These are phyloP conservation scores for Pholis gunnellus DNA, from an alignment of 2,113 vertebrate species.

Conservation along the genomic window DNA sequence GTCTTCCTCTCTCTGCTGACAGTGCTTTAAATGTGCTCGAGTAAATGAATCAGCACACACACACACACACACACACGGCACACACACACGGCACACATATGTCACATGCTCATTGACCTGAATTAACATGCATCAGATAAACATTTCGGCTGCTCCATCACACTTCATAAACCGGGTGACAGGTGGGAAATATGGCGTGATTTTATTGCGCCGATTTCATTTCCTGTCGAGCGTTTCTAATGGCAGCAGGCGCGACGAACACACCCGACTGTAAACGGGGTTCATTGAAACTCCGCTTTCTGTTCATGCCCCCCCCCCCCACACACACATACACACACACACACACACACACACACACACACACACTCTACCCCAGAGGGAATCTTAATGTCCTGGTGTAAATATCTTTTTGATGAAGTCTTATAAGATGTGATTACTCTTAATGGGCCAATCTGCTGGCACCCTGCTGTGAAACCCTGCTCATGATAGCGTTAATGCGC, in stretches of 20 bases:
- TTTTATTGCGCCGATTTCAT: slow-evolving; percentile 37
- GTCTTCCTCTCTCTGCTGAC: not conserved
- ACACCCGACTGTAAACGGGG: slow-evolving; percentile 14
- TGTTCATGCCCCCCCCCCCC: slow-evolving; percentile 7
- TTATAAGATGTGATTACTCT: slow-evolving; percentile 56
- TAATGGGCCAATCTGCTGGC: slow-evolving; percentile 67
- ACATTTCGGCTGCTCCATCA: slow-evolving; percentile 36
- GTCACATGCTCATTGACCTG: slow-evolving; percentile 40
- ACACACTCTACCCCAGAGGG: too few species aligned
- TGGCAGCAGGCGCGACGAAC: not conserved
- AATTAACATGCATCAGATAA: slow-evolving; percentile 53
- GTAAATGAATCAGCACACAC: slow-evolving; percentile 23
- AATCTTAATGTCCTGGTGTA: slow-evolving; percentile 38
- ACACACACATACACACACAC: too few species aligned
- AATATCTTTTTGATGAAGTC: slow-evolving; percentile 63
- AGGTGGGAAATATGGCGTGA: slow-evolving; percentile 39
- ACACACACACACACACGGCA: slow-evolving; percentile 3
- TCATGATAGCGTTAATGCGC: slow-evolving; percentile 38
- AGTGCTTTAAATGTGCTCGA: not conserved
- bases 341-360: too few species aligned
- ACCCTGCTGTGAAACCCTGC: slow-evolving; percentile 41
- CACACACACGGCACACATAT: not conserved
- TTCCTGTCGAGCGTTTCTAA: slow-evolving; percentile 4
- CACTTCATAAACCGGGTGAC: slow-evolving; percentile 35
- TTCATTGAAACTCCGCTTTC: slow-evolving; percentile 9